phyloP scores from a whole-genome alignment of 1,140 invertebrate species.

The Heterodera carotae region DNA sequence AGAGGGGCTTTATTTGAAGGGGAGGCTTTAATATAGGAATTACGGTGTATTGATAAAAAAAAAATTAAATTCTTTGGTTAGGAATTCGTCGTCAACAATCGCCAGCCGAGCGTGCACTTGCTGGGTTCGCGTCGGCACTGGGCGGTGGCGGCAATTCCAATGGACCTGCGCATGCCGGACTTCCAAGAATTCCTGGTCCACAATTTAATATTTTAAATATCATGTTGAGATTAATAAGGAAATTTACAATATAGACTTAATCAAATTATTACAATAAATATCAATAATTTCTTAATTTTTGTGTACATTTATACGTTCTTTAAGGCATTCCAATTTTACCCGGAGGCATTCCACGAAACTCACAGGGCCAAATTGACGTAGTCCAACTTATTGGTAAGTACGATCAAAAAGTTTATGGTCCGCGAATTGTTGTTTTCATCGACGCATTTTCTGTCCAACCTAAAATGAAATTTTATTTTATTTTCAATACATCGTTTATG shows the following conservation, averaged over 20 bases:
- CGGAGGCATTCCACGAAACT: conserved; percentile 63
- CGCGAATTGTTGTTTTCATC: too few species aligned
- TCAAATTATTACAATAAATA: not conserved
- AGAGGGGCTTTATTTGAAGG: too few species aligned
- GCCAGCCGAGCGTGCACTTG: conserved; percentile 58
- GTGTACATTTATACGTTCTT: not conserved
- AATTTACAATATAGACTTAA: too few species aligned
- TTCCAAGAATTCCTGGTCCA: conserved; percentile 54
- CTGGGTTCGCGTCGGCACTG: conserved; percentile 62
- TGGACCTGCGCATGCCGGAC: conserved; percentile 59
- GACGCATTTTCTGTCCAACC: too few species aligned
- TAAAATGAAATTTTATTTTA: too few species aligned
- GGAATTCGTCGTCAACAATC: conserved; percentile 62
- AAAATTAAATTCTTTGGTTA: conserved; percentile 1
- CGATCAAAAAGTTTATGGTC: too few species aligned
- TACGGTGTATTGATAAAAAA: not conserved
- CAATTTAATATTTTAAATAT: not conserved
- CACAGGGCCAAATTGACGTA: conserved; percentile 65
- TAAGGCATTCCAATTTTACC: conserved; percentile 63
- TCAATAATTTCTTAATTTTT: conserved; percentile 13
- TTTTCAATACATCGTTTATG: too few species aligned
- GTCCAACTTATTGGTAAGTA: conserved; percentile 60
- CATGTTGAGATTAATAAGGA: too few species aligned
- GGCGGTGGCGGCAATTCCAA: conserved; percentile 57
- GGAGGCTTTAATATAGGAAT: too few species aligned